Evolutionary conservation across 2,888 invertebrate genomes (phyloP), one percentile per base, ranked within the genome.

Genomic region (Osmoderma eremita): DNA sequence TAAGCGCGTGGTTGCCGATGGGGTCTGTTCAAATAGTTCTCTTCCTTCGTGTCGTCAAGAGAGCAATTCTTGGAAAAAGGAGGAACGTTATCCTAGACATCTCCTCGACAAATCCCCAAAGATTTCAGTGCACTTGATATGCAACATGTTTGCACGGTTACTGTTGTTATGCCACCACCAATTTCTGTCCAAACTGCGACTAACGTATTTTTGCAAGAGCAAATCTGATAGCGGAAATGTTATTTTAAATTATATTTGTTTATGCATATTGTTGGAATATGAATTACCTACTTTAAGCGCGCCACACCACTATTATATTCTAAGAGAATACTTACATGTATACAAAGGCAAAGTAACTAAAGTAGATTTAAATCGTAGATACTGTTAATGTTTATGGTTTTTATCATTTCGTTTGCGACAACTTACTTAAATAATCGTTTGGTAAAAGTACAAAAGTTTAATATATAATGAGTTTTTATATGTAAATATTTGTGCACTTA

Each of bases 21-120:
- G 49, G n/a, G 39, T 65, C 65, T 65, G 56, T 65, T 65, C 65
- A 65, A 56, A 65, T 42, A 65, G 45, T 65, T 56, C 54, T 36
- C 65, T 41, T 65, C 30, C 8, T 30, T 65, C 53, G 30, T 41
- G 54, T 65, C 65, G 56, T 45, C 65, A 48, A 22, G 65, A 65
- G 65, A 56, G 56, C 65, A 51, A 65, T 65, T 65, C 51, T 17
- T 48, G 41, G 24, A 49, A 65, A 54, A 65, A 54, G 15, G 48
- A 65, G 56, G 20, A 48, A 48, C 42, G 56, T 42, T 56, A 41
- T 56, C 56, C 41, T 54, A 56, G 56, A 41, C 56, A 22, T 56
- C 42, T 63, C 63, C 17, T 62, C 18, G 50, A 38, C 38, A 63
- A 50, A 63, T 50, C 50, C 50, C 63, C 50, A 22, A 41, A 63